Percentiles rank a stretch among this genome's conserved stretches.
phyloP scores from a whole-genome alignment of 2,113 vertebrate genomes.

The Ancistrus triradiatus region DNA sequence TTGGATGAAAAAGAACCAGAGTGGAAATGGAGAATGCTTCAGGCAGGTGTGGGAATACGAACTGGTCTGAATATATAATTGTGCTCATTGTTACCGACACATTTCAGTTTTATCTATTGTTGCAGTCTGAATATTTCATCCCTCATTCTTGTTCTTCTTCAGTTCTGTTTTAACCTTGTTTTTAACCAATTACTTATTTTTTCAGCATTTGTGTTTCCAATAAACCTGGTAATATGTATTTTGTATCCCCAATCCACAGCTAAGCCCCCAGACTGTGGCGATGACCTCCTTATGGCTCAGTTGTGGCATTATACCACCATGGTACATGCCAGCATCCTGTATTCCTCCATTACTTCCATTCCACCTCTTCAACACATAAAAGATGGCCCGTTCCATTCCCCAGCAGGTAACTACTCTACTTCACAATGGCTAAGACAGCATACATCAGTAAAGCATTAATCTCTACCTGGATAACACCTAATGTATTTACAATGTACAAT shows the following conservation, averaged over 20 bases:
- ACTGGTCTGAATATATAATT: constrained; percentile 1
- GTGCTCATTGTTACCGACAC: not conserved
- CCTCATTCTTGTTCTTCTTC: too few relatives aligned
- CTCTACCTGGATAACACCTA: too few relatives aligned
- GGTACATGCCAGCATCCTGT: not conserved
- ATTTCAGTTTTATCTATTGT: not conserved
- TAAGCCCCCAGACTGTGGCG: not conserved
- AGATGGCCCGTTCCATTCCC: not conserved
- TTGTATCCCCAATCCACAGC: not conserved
- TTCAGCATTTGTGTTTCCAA: too few relatives aligned
- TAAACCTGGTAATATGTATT: too few relatives aligned
- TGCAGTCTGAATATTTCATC: not conserved
- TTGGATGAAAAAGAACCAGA: constrained; percentile 21
- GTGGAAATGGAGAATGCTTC: constrained; percentile 11
- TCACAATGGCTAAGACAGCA: not conserved
- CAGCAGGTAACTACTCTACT: constrained; percentile 24
- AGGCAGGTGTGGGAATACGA: not conserved
- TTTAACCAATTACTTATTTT: too few relatives aligned
- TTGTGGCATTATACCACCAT: not conserved
- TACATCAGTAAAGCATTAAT: not conserved
- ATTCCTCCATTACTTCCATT: not conserved
- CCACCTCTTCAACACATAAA: not conserved
- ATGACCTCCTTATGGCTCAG: constrained; percentile 6
- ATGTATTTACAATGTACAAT: too few relatives aligned
- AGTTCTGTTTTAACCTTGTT: too few relatives aligned